Conservation (phyloP, 2,797 vertebrate species). For the Peromyscus nudipes region DNA sequence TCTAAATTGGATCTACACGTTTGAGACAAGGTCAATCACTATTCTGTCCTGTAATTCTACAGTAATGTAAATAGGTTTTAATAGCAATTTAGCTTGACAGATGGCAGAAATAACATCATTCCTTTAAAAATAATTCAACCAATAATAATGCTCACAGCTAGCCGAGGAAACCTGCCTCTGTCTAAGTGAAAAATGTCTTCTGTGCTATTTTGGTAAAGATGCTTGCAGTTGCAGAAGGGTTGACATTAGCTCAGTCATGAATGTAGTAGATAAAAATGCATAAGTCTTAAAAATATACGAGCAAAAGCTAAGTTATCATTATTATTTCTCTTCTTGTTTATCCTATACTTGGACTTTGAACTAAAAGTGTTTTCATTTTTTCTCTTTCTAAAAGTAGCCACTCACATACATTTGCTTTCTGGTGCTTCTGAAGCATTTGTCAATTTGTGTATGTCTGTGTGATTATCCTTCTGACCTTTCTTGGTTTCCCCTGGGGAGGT, state of each 20-base stretch:
- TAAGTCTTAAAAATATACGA: neutral
- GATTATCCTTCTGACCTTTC: conserved; percentile 10
- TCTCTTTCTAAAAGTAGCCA: conserved; percentile 39
- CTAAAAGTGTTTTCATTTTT: conserved; percentile 2
- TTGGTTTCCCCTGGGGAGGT: neutral
- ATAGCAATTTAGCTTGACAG: neutral
- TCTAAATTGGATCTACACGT: neutral
- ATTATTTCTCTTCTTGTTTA: neutral
- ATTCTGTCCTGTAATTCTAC: conserved; percentile 17
- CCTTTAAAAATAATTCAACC: neutral
- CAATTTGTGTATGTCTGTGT: conserved; percentile 48
- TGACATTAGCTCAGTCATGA: conserved; percentile 1
- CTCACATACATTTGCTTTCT: conserved; percentile 50
- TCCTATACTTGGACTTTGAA: conserved; percentile 11
- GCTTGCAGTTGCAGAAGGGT: neutral
- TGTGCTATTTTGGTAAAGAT: neutral
- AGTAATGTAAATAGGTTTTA: neutral
- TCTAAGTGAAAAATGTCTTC: conserved; percentile 9
- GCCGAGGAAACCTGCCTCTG: neutral
- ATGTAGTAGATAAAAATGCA: neutral
- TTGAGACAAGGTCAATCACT: conserved; percentile 9
- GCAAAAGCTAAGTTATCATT: neutral
- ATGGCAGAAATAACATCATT: conserved; percentile 38
- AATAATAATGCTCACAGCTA: neutral
- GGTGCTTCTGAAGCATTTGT: neutral